phyloP scores from a whole-genome alignment of 2,113 vertebrate species.

The Macroglossus sobrinus region DNA sequence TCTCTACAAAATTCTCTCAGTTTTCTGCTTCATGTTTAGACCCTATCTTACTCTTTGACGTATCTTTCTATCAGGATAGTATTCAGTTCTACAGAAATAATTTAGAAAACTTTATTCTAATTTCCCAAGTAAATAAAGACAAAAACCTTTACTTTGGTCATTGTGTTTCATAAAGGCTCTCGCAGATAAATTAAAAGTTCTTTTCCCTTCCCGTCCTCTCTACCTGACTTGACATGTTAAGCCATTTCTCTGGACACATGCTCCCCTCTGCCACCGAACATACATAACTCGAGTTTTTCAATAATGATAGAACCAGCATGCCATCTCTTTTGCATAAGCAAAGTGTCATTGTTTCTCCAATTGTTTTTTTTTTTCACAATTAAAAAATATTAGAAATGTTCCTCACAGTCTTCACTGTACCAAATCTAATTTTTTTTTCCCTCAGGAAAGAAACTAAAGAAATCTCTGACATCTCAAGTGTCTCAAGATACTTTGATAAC shows the following conservation, averaged over 20 bases:
- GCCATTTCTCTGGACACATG: neutral
- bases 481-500: no score
- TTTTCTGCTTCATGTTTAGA: neutral
- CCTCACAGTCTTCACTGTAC: neutral
- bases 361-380: neutral
- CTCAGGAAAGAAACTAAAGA: neutral
- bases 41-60: neutral
- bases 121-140: neutral
- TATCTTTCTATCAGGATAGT: neutral
- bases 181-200: neutral
- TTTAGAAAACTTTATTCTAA: neutral
- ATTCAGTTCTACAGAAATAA: neutral
- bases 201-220: neutral
- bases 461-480: no score
- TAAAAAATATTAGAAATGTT: neutral
- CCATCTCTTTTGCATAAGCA: neutral
- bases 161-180: neutral
- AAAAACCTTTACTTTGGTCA: neutral
- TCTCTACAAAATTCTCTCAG: neutral
- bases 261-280: neutral
- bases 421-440: neutral
- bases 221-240: neutral
- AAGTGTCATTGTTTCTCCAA: neutral
- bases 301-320: neutral
- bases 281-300: neutral